Percentiles rank a stretch among this genome's conserved stretches.
Evolutionary conservation across 2,113 vertebrate genomes (phyloP).

Genomic region (Thunnus thynnus): DNA sequence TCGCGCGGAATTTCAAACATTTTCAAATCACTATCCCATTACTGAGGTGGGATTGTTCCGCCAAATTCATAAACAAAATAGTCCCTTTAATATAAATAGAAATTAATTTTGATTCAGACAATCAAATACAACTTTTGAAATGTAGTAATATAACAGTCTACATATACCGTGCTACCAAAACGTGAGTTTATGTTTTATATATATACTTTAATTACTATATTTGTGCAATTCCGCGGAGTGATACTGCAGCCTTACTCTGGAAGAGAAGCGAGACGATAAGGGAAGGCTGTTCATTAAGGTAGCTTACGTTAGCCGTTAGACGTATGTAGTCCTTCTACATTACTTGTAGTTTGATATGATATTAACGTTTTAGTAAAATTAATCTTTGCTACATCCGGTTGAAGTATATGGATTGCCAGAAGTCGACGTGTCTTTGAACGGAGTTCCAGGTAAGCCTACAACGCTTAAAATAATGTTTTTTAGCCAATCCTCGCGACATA

Average conservation of each 20-base stretch:
- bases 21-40: conserved; percentile 61
- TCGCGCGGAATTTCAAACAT: conserved; percentile 88
- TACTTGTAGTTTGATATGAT: conserved; percentile 31
- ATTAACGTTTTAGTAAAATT: conserved; percentile 2
- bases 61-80: conserved; percentile 79
- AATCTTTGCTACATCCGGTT: neutral
- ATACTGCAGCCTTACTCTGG: conserved; percentile 47
- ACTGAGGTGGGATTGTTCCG: conserved; percentile 50
- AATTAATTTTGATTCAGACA: neutral
- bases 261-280: neutral
- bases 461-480: neutral
- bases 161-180: neutral
- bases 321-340: neutral
- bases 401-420: conserved; percentile 66
- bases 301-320: conserved; percentile 40
- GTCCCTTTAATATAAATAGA: conserved; percentile 12
- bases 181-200: neutral
- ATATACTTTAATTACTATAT: too few relatives aligned
- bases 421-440: conserved; percentile 40
- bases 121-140: neutral
- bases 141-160: accelerated
- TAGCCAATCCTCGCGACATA: neutral
- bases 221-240: conserved; percentile 70
- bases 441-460: conserved; percentile 60
- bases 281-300: neutral